Evolutionary conservation across 1,140 invertebrate genomes (phyloP).

Genomic region (Drosophila hydei): DNA sequence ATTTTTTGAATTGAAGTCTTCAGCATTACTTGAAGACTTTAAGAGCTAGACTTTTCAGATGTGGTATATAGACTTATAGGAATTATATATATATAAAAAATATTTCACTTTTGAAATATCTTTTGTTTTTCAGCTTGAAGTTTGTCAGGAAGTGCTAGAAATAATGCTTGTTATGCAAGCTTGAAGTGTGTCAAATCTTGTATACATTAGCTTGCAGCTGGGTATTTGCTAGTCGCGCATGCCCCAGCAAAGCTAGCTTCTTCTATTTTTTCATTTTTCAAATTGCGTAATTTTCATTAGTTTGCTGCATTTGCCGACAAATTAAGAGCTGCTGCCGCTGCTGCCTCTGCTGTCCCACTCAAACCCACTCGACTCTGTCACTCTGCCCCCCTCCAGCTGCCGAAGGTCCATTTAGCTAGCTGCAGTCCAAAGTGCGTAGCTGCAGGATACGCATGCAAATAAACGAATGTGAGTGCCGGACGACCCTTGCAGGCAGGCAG

Average conservation of each 20-base stretch:
- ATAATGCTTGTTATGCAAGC: too few species aligned
- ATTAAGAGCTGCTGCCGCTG: conserved; percentile 62
- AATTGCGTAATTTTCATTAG: conserved; percentile 82
- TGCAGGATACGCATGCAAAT: conserved; percentile 63
- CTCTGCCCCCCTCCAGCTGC: not conserved
- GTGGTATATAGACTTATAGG: too few species aligned
- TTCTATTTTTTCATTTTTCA: conserved; percentile 63
- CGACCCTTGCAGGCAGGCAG: conserved; percentile 34
- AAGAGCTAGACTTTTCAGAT: too few species aligned
- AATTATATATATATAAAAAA: too few species aligned
- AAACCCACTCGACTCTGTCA: conserved; percentile 22
- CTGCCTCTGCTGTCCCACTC: conserved; percentile 19
- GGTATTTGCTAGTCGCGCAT: not conserved
- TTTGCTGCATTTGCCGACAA: conserved; percentile 76
- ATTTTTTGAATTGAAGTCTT: too few species aligned
- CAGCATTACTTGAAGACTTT: too few species aligned
- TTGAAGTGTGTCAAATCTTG: too few species aligned
- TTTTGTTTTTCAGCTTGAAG: too few species aligned
- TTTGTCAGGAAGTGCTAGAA: too few species aligned
- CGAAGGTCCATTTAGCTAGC: conserved; percentile 19
- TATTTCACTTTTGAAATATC: too few species aligned
- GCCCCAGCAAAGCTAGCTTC: not conserved
- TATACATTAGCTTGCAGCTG: not conserved
- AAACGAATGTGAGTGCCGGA: conserved; percentile 40
- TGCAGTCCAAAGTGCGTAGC: conserved; percentile 71